A percentile compares a stretch with the other conserved stretches of the same genome.
Evolutionary conservation across 1,140 invertebrate species (phyloP).

Genomic region (Mya arenaria): DNA sequence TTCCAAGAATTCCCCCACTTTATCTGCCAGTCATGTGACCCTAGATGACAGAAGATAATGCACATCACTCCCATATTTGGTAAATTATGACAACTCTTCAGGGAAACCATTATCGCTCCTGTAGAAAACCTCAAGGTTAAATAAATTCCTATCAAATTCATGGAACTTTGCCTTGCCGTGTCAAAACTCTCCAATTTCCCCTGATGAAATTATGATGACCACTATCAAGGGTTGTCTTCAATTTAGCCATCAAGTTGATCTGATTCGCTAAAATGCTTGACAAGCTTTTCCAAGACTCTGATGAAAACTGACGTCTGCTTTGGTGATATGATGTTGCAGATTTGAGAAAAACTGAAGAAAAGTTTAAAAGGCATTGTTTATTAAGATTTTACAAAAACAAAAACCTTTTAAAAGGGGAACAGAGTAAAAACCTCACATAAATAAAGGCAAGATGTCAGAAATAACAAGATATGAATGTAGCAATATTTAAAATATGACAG

Average conservation of each 20-base stretch:
- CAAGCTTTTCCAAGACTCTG: background rate
- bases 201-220: constrained; percentile 3
- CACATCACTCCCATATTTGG: background rate
- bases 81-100: background rate
- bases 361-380: too few species aligned
- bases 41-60: background rate
- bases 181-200: background rate
- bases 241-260: constrained; percentile 26
- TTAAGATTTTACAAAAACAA: too few species aligned
- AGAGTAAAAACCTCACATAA: too few species aligned
- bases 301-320: constrained; percentile 2
- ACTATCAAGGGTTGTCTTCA: background rate
- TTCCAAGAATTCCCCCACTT: background rate
- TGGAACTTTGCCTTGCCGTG: background rate
- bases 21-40: background rate
- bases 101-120: background rate
- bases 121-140: background rate
- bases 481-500: too few species aligned
- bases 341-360: background rate
- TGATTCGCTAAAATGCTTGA: background rate
- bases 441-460: too few species aligned
- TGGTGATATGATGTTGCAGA: background rate
- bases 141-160: background rate
- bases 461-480: too few species aligned
- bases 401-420: too few species aligned